Evolutionary conservation across 2,113 vertebrate genomes (phyloP).

Genomic region (Thunnus maccoyii): DNA sequence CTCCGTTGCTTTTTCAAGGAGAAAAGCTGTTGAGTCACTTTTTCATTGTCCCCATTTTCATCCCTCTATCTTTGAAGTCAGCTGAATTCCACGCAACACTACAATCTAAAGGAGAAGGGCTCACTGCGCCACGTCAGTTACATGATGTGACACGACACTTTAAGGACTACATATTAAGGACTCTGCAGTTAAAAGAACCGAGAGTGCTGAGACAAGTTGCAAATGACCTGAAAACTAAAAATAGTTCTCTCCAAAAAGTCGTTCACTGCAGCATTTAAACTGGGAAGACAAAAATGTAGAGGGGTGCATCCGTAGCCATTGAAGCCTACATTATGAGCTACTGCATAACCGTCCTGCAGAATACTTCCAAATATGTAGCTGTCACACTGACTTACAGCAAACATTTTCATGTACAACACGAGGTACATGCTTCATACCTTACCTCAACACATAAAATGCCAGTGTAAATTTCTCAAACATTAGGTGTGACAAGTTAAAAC

Average conservation of each 20-base stretch:
- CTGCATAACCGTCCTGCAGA: neutral
- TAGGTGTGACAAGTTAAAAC: neutral
- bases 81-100: slow-evolving; percentile 34
- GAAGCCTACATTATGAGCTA: slow-evolving; percentile 4
- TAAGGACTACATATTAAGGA: slow-evolving; percentile 69
- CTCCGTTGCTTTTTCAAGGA: slow-evolving; percentile 8
- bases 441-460: slow-evolving; percentile 9
- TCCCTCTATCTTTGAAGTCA: slow-evolving; percentile 52
- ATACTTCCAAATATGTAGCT: slow-evolving; percentile 21
- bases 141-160: slow-evolving; percentile 74
- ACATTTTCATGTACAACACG: neutral
- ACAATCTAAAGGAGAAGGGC: slow-evolving; percentile 7
- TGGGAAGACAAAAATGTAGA: slow-evolving; percentile 19
- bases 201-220: slow-evolving; percentile 62
- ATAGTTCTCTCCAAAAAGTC: slow-evolving; percentile 56
- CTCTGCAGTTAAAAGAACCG: slow-evolving; percentile 52
- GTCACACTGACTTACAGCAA: slow-evolving; percentile 3
- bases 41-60: slow-evolving; percentile 36
- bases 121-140: slow-evolving; percentile 44
- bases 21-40: slow-evolving; percentile 67
- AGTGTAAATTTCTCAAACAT: slow-evolving; percentile 17
- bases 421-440: slow-evolving; percentile 1
- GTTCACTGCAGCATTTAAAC: slow-evolving; percentile 54
- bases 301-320: neutral
- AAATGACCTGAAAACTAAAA: slow-evolving; percentile 77